phyloP scores from a whole-genome alignment of 1,140 invertebrate species.

The Drosophila baimaii region DNA sequence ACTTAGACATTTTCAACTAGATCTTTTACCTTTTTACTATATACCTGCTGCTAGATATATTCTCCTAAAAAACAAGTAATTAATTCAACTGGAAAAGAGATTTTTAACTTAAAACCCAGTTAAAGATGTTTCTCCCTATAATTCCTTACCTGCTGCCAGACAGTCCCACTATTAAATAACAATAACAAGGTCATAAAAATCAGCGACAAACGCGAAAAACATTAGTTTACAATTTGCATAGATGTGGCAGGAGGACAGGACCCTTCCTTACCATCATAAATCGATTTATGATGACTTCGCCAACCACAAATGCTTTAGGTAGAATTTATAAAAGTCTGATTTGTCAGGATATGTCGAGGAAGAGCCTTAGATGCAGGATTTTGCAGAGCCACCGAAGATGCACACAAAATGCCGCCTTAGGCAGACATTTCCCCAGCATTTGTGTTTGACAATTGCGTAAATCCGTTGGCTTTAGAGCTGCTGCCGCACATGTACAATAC shows the following conservation, averaged over 20 bases:
- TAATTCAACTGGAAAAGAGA: not conserved
- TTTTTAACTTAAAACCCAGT: conserved; percentile 12
- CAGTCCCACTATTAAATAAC: conserved; percentile 57
- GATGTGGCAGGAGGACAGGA: not conserved
- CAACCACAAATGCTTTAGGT: conserved; percentile 59
- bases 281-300: conserved; percentile 73
- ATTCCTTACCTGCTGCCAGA: conserved; percentile 24
- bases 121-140: not conserved
- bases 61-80: not conserved
- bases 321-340: conserved; percentile 21
- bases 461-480: conserved; percentile 42
- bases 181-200: conserved; percentile 72
- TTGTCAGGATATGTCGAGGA: conserved; percentile 3
- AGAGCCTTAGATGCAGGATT: not conserved
- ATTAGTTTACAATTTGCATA: conserved; percentile 75
- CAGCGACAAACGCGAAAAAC: conserved; percentile 55
- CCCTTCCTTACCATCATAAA: conserved; percentile 35
- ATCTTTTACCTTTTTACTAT: too few species aligned
- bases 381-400: not conserved
- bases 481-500: conserved; percentile 4
- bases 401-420: not conserved
- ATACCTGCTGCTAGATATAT: not conserved
- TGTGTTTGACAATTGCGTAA: conserved; percentile 58
- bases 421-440: conserved; percentile 6
- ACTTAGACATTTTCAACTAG: too few species aligned